Conservation (phyloP, 2,797 vertebrate species). For the Neosilurus mollespiculum region DNA sequence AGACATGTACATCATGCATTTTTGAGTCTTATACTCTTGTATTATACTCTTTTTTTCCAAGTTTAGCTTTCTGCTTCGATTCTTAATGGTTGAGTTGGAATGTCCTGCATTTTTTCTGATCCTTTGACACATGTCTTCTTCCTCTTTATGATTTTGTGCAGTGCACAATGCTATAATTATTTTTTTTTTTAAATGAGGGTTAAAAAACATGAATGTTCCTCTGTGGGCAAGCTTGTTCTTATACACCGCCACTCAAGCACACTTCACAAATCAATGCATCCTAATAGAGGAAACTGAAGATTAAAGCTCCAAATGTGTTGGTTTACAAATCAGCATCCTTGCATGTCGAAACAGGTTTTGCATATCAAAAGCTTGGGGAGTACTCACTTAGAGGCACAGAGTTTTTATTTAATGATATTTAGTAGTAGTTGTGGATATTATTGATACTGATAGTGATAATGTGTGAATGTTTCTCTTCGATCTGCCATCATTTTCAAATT, state of each 20-base stretch:
- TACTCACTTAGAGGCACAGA: neutral
- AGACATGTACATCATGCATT: neutral
- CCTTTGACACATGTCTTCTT: neutral
- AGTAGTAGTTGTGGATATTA: neutral
- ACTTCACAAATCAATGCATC: slow-evolving; percentile 21
- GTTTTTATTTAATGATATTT: slow-evolving; percentile 18
- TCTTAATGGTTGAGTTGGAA: neutral
- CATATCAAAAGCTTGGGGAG: slow-evolving; percentile 43
- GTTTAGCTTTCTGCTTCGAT: neutral
- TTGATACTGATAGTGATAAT: neutral
- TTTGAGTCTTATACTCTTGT: neutral
- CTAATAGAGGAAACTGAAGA: slow-evolving; percentile 37
- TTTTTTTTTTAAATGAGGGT: too few relatives aligned
- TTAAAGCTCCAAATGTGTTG: slow-evolving; percentile 42
- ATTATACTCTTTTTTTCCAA: neutral
- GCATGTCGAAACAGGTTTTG: slow-evolving; percentile 33
- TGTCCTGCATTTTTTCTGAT: neutral
- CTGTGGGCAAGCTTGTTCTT: slow-evolving; percentile 4
- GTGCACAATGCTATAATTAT: neutral
- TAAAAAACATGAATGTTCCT: neutral
- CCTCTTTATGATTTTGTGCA: neutral
- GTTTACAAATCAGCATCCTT: slow-evolving; percentile 23
- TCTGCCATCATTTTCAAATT: neutral
- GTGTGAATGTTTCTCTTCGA: neutral
- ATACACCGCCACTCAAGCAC: slow-evolving; percentile 20